These are phyloP conservation scores for Verasper variegatus DNA, from an alignment of 2,113 vertebrate species.

Conservation along the genomic window DNA sequence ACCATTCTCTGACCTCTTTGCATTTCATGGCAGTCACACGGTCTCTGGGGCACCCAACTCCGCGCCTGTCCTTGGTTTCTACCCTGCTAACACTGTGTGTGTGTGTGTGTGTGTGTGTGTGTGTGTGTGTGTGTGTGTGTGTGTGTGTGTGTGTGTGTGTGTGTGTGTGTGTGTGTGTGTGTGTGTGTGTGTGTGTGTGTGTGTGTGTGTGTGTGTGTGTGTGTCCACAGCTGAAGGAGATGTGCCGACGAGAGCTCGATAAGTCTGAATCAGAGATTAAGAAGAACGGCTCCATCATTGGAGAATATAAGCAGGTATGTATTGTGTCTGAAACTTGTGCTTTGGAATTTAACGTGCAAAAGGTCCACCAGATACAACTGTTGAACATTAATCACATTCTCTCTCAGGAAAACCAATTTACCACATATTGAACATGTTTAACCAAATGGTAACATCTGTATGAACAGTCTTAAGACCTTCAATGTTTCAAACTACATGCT, in stretches of 20 bases:
- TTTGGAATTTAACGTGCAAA: no score
- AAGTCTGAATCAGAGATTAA: slow-evolving; percentile 97
- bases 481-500: neutral
- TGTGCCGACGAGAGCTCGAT: slow-evolving; percentile 96
- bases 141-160: slow-evolving; percentile 34
- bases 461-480: neutral
- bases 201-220: slow-evolving; percentile 31
- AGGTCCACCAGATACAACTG: no score
- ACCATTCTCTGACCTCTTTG: slow-evolving; percentile 50
- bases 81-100: slow-evolving; percentile 24
- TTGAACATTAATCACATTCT: no score
- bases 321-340: neutral
- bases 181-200: slow-evolving; percentile 32
- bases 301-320: slow-evolving; percentile 97
- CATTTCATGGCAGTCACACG: slow-evolving; percentile 33
- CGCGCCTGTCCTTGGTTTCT: slow-evolving; percentile 42
- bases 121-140: slow-evolving; percentile 55
- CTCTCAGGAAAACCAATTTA: no score
- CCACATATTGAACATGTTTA: no score
- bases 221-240: slow-evolving; percentile 92
- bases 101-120: no score
- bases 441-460: no score
- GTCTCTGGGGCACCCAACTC: slow-evolving; percentile 47
- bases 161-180: slow-evolving; percentile 34
- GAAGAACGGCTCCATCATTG: slow-evolving; percentile 98